A percentile compares a stretch with the other conserved stretches of the same genome.
phyloP scores from a whole-genome alignment of 2,888 invertebrate species.

The Slavum lentiscoides region DNA sequence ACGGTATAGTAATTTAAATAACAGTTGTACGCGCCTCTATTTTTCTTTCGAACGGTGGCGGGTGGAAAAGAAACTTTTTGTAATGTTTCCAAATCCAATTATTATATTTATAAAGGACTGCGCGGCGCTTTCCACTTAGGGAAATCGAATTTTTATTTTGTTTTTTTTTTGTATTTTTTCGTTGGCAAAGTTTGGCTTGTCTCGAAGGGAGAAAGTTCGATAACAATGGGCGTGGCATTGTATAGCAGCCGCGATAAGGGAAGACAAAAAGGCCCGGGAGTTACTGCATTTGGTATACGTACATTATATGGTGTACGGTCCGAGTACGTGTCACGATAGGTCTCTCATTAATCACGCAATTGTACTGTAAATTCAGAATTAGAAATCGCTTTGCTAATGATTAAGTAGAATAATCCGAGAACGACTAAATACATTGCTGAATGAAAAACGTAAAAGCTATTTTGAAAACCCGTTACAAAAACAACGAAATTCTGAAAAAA shows the following conservation, averaged over 20 bases:
- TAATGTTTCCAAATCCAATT: conserved; percentile 33
- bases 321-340: not conserved
- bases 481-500: too few relatives aligned
- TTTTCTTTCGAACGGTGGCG: not conserved
- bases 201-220: conserved; percentile 49
- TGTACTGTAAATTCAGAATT: too few relatives aligned
- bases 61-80: not conserved
- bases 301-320: not conserved
- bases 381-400: too few relatives aligned
- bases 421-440: too few relatives aligned
- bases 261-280: conserved; percentile 46
- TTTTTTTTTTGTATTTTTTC: conserved; percentile 33
- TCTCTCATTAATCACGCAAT: conserved; percentile 16
- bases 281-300: too few relatives aligned
- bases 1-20: not conserved
- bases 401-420: too few relatives aligned
- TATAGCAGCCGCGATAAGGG: conserved; percentile 30
- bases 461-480: too few relatives aligned
- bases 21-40: conserved; percentile 2
- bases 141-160: conserved; percentile 49
- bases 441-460: too few relatives aligned
- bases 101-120: conserved; percentile 21
- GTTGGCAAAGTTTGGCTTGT: conserved; percentile 36
- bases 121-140: conserved; percentile 38
- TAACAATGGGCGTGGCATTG: conserved; percentile 48